A percentile compares a stretch with the other conserved stretches of the same genome.
Conservation (phyloP, 2,113 vertebrate genomes). For the Dipodomys spectabilis region DNA sequence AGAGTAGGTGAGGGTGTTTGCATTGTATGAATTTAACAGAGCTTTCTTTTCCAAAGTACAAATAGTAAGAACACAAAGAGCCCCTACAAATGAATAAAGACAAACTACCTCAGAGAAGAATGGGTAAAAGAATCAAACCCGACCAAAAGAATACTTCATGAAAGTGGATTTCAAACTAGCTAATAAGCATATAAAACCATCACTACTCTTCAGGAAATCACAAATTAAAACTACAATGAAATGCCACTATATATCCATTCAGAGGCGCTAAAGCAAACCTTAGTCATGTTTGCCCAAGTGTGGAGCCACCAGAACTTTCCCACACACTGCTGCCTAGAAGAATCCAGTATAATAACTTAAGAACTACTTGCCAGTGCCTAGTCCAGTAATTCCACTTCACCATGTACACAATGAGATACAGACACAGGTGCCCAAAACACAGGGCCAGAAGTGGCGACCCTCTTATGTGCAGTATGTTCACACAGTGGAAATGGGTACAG, state of each 20-base stretch:
- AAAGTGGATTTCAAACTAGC: not conserved
- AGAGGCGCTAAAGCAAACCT: not conserved
- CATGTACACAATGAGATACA: not conserved
- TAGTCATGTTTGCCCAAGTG: not conserved
- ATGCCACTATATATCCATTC: not conserved
- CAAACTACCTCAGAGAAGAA: not conserved
- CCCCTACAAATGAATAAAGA: not conserved
- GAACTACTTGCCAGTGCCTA: not conserved
- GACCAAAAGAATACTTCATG: not conserved
- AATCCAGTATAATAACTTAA: not conserved
- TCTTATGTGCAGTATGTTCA: fast-evolving
- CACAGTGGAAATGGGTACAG: fast-evolving
- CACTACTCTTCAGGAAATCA: not conserved
- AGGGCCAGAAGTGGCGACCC: not conserved
- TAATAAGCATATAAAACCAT: not conserved
- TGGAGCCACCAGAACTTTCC: not conserved
- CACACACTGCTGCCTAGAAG: fast-evolving
- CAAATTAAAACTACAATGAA: not conserved
- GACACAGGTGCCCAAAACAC: not conserved
- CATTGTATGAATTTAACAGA: not conserved
- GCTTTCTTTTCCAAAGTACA: not conserved
- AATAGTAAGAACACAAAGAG: not conserved
- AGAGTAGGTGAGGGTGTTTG: not conserved
- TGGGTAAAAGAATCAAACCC: not conserved
- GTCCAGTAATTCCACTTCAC: not conserved